phyloP scores from a whole-genome alignment of 2,797 vertebrate genomes.

The Mionectes olivaceus region DNA sequence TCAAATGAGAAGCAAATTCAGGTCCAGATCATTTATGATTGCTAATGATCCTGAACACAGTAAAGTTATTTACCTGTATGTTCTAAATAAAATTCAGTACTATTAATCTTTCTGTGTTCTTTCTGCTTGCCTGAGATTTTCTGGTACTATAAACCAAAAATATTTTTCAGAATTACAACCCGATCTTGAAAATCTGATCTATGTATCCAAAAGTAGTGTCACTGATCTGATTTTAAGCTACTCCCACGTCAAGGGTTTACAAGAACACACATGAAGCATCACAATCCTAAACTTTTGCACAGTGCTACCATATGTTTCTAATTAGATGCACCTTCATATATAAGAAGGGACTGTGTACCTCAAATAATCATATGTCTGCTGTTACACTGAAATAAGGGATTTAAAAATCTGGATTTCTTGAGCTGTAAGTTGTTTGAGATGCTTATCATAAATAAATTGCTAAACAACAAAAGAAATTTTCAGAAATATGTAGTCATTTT shows the following conservation, averaged over 20 bases:
- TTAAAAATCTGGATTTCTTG: not conserved
- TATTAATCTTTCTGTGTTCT: conserved; percentile 15
- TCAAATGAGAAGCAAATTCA: not conserved
- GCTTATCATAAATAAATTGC: not conserved
- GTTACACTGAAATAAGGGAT: not conserved
- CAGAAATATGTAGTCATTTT: not conserved
- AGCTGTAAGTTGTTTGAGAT: not conserved
- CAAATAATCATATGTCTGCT: not conserved
- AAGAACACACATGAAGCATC: not conserved
- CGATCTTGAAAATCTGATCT: not conserved
- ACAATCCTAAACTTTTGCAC: not conserved
- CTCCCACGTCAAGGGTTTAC: not conserved
- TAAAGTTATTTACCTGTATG: not conserved
- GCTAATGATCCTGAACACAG: conserved; percentile 20
- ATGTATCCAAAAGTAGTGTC: not conserved
- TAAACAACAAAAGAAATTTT: not conserved
- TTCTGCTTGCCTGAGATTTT: conserved; percentile 31
- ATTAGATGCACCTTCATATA: not conserved
- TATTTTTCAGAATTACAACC: not conserved
- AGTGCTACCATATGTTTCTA: not conserved
- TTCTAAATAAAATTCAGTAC: not conserved
- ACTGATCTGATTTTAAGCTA: not conserved
- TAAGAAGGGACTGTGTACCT: not conserved
- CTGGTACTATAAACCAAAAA: not conserved
- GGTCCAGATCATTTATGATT: not conserved